Evolutionary conservation across 2,113 vertebrate species (phyloP).

Genomic region (Sphaerodactylus townsendi): DNA sequence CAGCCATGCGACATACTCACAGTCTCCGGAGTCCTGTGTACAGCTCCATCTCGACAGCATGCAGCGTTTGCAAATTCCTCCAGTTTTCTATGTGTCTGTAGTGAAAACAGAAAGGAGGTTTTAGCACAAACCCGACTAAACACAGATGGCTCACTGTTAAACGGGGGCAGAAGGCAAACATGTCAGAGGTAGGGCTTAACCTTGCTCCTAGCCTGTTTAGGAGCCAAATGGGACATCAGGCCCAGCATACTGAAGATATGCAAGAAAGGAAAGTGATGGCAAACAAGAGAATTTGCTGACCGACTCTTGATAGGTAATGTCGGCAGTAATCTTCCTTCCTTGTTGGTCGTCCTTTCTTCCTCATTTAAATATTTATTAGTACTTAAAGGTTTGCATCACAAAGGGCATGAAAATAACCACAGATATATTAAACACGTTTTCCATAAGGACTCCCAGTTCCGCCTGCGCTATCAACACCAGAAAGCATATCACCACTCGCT

Average conservation of each 20-base stretch:
- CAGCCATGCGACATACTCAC: constrained; percentile 77
- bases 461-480: too few species aligned
- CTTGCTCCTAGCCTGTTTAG: neutral
- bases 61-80: constrained; percentile 91
- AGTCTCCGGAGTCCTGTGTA: constrained; percentile 95
- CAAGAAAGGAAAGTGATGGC: neutral
- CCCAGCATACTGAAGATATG: neutral
- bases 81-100: constrained; percentile 98
- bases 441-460: too few species aligned
- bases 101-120: constrained; percentile 49
- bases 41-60: constrained; percentile 97
- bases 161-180: neutral
- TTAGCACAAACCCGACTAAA: neutral
- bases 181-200: too few species aligned
- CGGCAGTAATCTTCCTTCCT: too few species aligned
- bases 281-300: neutral
- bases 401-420: too few species aligned
- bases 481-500: too few species aligned
- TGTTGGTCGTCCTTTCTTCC: neutral
- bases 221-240: neutral
- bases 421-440: too few species aligned
- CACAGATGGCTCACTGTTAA: neutral
- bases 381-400: too few species aligned
- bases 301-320: neutral
- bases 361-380: too few species aligned